Evolutionary conservation across 2,113 vertebrate species (phyloP).

Genomic region (Heloderma charlesbogerti): DNA sequence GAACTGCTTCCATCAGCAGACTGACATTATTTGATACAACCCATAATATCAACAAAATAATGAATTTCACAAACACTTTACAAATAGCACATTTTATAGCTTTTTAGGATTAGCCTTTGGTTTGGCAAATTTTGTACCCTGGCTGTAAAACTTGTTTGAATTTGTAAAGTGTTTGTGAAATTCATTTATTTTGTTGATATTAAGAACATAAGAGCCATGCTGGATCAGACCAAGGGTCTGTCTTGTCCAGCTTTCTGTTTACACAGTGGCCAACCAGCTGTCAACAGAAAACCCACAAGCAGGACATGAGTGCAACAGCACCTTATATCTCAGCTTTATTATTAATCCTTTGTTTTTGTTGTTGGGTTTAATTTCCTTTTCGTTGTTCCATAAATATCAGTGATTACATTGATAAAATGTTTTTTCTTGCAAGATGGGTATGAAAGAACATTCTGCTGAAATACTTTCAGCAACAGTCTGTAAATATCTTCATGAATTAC

Average conservation of each 20-base stretch:
- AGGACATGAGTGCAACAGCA: too few relatives aligned
- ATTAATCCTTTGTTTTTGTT: neutral
- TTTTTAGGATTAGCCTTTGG: neutral
- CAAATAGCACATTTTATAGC: neutral
- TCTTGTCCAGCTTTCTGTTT: too few relatives aligned
- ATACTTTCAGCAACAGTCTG: neutral
- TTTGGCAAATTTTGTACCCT: neutral
- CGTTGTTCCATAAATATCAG: neutral
- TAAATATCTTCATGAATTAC: neutral
- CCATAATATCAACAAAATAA: neutral
- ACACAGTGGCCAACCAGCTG: too few relatives aligned
- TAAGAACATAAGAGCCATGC: too few relatives aligned
- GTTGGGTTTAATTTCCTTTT: neutral
- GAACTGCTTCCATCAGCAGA: too few relatives aligned
- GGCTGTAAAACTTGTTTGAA: neutral
- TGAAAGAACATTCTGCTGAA: conserved; percentile 54
- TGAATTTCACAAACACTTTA: neutral
- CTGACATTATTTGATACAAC: too few relatives aligned
- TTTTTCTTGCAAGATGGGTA: neutral
- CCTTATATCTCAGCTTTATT: neutral
- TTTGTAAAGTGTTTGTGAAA: neutral
- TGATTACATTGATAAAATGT: conserved; percentile 19
- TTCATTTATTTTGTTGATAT: neutral
- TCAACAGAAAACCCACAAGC: too few relatives aligned
- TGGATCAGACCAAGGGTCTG: too few relatives aligned